Evolutionary conservation across 2,113 vertebrate species (phyloP).

Genomic region (Hydrolagus affinis): DNA sequence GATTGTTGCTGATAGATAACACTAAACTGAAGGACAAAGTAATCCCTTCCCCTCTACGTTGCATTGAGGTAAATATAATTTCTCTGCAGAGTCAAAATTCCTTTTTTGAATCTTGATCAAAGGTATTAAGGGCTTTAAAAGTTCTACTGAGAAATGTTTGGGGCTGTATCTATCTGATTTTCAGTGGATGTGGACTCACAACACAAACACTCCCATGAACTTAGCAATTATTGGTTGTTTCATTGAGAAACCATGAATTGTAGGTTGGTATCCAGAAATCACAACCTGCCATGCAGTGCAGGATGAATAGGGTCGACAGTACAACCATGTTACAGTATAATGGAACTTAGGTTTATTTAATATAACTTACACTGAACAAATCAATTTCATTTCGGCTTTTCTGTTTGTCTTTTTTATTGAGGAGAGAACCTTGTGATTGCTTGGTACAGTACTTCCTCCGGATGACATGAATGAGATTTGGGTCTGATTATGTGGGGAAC

Average conservation of each 20-base stretch:
- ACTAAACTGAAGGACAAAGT: conserved; percentile 62
- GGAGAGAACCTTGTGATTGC: neutral
- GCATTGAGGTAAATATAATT: conserved; percentile 60
- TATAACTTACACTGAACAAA: no score
- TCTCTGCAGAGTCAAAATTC: neutral
- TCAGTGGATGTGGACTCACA: no score
- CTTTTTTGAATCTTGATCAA: neutral
- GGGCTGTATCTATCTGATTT: no score
- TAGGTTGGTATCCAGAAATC: no score
- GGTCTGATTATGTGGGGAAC: neutral
- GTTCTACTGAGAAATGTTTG: neutral
- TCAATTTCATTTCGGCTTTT: neutral
- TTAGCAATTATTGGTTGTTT: no score
- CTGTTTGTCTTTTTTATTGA: neutral
- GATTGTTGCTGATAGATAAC: conserved; percentile 69
- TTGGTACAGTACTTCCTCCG: neutral
- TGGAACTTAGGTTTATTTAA: no score
- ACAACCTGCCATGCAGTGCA: no score
- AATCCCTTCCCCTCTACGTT: conserved; percentile 58
- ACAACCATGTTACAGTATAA: no score
- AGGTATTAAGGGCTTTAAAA: neutral
- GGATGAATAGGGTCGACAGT: no score
- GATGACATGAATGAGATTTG: neutral
- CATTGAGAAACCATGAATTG: no score
- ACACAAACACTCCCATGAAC: no score